Percentiles rank a stretch among this genome's conserved stretches.
Evolutionary conservation across 1,140 invertebrate genomes (phyloP).

Genomic region (Latrodectus geometricus): DNA sequence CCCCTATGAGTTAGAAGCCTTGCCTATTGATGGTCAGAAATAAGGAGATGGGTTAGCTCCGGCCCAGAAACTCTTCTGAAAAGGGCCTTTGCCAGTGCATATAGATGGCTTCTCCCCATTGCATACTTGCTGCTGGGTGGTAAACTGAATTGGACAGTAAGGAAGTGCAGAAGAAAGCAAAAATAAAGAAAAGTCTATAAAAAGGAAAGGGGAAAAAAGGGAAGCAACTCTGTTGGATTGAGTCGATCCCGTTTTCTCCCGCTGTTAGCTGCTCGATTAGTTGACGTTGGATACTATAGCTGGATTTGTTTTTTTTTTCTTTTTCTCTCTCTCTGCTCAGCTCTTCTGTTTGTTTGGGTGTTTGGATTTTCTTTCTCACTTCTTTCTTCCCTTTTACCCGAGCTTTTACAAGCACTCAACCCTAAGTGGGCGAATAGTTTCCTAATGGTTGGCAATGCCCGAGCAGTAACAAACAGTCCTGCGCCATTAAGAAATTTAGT

Average conservation of each 20-base stretch:
- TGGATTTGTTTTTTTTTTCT: neutral
- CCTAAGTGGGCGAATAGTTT: constrained; percentile 58
- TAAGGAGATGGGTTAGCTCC: constrained; percentile 31
- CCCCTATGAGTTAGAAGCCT: constrained; percentile 5
- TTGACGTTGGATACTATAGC: constrained; percentile 20
- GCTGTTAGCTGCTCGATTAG: constrained; percentile 48
- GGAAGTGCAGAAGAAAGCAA: constrained; percentile 15
- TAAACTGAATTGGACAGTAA: constrained; percentile 59
- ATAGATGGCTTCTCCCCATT: constrained; percentile 49
- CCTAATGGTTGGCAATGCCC: constrained; percentile 39
- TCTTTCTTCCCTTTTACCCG: constrained; percentile 1
- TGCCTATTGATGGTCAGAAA: constrained; percentile 50
- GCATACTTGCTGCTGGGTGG: constrained; percentile 37
- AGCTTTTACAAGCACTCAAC: constrained; percentile 57
- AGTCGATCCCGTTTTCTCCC: constrained; percentile 27
- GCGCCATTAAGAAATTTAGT: constrained; percentile 49
- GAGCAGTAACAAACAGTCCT: constrained; percentile 51
- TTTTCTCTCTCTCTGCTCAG: constrained; percentile 9
- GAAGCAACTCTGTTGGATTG: constrained; percentile 33
- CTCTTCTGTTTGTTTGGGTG: neutral
- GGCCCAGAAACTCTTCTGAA: neutral
- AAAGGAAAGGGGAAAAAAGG: constrained; percentile 9
- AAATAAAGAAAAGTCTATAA: constrained; percentile 20
- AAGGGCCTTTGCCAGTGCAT: constrained; percentile 31
- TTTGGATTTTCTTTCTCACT: neutral